phyloP scores from a whole-genome alignment of 2,113 vertebrate genomes.

The Oncorhynchus kisutch region DNA sequence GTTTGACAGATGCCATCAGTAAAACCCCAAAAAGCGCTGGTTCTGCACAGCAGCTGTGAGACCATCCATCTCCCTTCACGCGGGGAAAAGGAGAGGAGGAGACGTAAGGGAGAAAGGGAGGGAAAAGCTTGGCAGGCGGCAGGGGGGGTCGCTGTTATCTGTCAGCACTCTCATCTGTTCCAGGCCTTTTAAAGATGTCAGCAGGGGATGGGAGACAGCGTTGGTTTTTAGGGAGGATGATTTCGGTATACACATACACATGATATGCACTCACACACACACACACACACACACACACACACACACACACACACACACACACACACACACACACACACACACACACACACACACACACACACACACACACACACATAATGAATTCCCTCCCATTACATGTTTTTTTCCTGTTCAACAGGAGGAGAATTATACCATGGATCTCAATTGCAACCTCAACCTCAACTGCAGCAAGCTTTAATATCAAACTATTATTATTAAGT shows the following conservation, averaged over 20 bases:
- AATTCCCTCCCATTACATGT: neutral
- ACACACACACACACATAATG: too few relatives aligned
- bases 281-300: neutral
- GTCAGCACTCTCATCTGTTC: neutral
- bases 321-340: neutral
- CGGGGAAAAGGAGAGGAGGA: neutral
- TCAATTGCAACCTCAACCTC: neutral
- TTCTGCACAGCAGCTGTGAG: constrained; percentile 1
- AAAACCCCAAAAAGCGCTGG: neutral
- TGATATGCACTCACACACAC: neutral
- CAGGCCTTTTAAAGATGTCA: constrained; percentile 15
- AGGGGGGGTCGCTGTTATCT: neutral
- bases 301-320: neutral
- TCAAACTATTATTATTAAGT: constrained; percentile 32
- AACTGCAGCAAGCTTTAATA: constrained; percentile 8
- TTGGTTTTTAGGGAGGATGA: neutral
- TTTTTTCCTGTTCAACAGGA: constrained; percentile 5
- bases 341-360: neutral
- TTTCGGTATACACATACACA: neutral
- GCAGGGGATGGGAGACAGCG: neutral
- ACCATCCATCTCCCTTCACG: too few relatives aligned
- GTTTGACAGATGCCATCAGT: neutral
- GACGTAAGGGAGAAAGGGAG: neutral
- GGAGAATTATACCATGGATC: constrained; percentile 27
- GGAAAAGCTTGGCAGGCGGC: constrained; percentile 11